These are phyloP conservation scores for Xiphophorus maculatus DNA, from an alignment of 2,113 vertebrate genomes.

Conservation along the genomic window DNA sequence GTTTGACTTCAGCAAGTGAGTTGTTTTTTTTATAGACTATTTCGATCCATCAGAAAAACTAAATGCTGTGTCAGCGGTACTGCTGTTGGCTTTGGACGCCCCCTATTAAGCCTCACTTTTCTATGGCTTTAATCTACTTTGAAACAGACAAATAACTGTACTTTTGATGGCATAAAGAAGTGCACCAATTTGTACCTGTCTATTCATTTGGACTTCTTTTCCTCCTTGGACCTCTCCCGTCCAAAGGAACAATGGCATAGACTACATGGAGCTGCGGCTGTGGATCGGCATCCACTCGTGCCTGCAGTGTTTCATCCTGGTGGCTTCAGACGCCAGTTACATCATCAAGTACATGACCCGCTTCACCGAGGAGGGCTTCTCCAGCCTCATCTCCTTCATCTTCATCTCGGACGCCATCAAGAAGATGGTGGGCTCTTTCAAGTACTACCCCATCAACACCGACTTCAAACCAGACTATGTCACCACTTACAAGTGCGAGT, in stretches of 20 bases:
- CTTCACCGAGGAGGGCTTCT: slow-evolving; percentile 98
- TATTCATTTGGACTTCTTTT: background rate
- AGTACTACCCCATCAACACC: slow-evolving; percentile 93
- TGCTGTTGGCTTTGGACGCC: too few relatives aligned
- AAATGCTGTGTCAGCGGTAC: background rate
- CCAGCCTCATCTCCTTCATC: slow-evolving; percentile 99
- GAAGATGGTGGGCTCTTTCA: slow-evolving; percentile 92
- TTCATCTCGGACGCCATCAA: slow-evolving; percentile 98
- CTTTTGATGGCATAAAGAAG: background rate
- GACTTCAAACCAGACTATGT: slow-evolving; percentile 93
- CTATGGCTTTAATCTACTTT: background rate
- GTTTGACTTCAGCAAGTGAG: slow-evolving; percentile 99
- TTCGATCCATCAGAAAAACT: background rate
- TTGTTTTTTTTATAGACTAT: slow-evolving; percentile 10
- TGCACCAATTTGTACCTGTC: background rate
- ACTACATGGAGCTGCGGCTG: slow-evolving; percentile 98
- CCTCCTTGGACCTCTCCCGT: background rate
- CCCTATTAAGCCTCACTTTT: background rate
- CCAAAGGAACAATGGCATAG: slow-evolving; percentile 85
- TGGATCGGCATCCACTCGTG: slow-evolving; percentile 98
- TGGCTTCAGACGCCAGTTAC: slow-evolving; percentile 93
- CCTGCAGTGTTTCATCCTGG: slow-evolving; percentile 93
- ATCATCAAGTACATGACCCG: slow-evolving; percentile 99
- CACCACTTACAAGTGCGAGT: slow-evolving; percentile 94
- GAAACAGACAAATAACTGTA: too few relatives aligned